These are phyloP conservation scores for Nothocercus julius DNA, from an alignment of 2,113 vertebrate species.

Conservation along the genomic window DNA sequence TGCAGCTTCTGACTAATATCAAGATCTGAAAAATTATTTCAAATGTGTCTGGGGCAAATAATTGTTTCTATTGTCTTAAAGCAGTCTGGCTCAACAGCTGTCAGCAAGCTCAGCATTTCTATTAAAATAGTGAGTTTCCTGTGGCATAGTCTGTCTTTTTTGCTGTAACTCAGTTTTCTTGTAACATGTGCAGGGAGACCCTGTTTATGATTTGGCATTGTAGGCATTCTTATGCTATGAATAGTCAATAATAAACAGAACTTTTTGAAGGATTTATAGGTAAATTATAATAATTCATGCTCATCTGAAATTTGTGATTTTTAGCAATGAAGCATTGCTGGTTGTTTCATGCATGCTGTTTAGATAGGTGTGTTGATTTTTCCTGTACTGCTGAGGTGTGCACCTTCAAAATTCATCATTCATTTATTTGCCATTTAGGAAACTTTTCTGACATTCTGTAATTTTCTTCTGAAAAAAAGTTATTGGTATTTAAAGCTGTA, in stretches of 20 bases:
- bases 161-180: not conserved
- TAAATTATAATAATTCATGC: not conserved
- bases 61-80: constrained; percentile 14
- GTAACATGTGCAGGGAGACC: not conserved
- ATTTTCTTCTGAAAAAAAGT: not conserved
- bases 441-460: not conserved
- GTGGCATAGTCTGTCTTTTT: not conserved
- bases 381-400: not conserved
- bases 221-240: not conserved
- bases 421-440: not conserved
- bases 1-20: constrained; percentile 36
- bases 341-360: not conserved
- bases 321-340: not conserved
- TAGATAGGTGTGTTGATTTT: not conserved
- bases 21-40: constrained; percentile 9
- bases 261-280: not conserved
- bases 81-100: not conserved
- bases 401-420: not conserved
- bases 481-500: not conserved
- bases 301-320: not conserved
- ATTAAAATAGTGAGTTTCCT: not conserved
- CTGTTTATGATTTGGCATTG: not conserved
- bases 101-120: not conserved
- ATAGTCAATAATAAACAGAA: not conserved
- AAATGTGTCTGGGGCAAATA: constrained; percentile 39